These are phyloP conservation scores for Opisthocomus hoazin DNA, from an alignment of 2,113 vertebrate genomes.

Conservation along the genomic window DNA sequence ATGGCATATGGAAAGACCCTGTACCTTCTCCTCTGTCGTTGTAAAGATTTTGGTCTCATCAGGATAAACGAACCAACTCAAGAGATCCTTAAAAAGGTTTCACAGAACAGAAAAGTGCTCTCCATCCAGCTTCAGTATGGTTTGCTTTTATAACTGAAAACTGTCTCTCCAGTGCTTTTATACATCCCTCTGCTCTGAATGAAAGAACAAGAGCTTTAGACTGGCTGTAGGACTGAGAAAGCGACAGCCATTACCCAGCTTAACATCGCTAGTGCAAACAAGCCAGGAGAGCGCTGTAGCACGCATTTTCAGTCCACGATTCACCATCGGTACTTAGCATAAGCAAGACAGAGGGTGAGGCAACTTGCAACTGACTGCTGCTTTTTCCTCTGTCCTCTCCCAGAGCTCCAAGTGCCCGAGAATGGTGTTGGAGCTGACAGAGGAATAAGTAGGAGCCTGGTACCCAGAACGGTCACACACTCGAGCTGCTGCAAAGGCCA, in stretches of 20 bases:
- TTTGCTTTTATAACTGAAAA: background rate
- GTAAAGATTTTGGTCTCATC: background rate
- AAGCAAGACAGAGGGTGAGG: background rate
- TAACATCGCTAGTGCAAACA: background rate
- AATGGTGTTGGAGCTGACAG: background rate
- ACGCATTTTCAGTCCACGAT: background rate
- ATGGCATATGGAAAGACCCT: background rate
- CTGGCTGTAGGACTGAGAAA: background rate
- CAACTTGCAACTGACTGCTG: background rate
- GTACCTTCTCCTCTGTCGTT: background rate
- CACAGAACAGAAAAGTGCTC: background rate
- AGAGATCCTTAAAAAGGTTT: background rate
- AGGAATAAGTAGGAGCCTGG: background rate
- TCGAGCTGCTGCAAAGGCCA: background rate
- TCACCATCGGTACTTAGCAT: background rate
- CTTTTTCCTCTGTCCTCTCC: background rate
- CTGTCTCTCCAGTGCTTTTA: background rate
- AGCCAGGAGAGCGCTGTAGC: background rate
- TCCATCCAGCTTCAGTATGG: background rate
- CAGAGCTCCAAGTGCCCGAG: background rate
- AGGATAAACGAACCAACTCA: background rate
- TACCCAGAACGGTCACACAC: background rate
- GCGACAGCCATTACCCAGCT: background rate
- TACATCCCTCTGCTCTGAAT: background rate
- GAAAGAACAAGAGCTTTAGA: background rate